Evolutionary conservation across 1,140 invertebrate genomes (phyloP), one percentile per base, ranked within the genome.

Genomic region (Drosophila funebris): DNA sequence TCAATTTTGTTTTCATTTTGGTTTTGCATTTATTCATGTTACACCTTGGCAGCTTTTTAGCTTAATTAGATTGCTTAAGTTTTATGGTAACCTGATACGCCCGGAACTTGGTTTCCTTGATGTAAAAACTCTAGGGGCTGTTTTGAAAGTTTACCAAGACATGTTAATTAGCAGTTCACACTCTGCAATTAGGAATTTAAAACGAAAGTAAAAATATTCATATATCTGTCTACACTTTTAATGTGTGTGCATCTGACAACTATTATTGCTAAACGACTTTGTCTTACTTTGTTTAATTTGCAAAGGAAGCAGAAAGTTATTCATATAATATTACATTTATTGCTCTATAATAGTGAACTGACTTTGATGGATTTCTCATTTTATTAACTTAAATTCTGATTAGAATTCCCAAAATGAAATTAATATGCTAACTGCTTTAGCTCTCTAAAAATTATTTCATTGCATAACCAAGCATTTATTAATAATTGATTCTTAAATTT

Each of bases 1-100:
- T 60, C 50, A 58, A 29, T 53, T 50, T 50, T n/a, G n/a, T n/a
- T n/a, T n/a, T n/a, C n/a, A n/a, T n/a, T n/a, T n/a, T n/a, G n/a
- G 22, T 20, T 39, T 53, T n/a, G n/a, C 22, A 33, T 61, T 8
- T 31, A 33, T n/a, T 31, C 46, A 8, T 33, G 9, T 36, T 36
- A 16, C 31, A 46, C 9, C 18, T 66, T 39, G 16, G 6, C 18
- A 69, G 60, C 56, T 44, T 24, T 56, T 56, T 41, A n/a, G 16
- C 48, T 33, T 31, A 57, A 66, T 50, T 22, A 57, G 18, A 3
- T 52, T 20, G 18, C 7, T 41, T n/a, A 41, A 11, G 33, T 29
- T 20, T 8, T 18, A 16, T 8, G 44, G 11, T 11, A 68, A 50
- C 33, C 46, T 24, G n/a, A n/a, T n/a, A 39, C 24, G 16, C 39